Base-by-base conservation (phyloP, 2,113 vertebrate species). In the Diphyllodes magnificus region DNA sequence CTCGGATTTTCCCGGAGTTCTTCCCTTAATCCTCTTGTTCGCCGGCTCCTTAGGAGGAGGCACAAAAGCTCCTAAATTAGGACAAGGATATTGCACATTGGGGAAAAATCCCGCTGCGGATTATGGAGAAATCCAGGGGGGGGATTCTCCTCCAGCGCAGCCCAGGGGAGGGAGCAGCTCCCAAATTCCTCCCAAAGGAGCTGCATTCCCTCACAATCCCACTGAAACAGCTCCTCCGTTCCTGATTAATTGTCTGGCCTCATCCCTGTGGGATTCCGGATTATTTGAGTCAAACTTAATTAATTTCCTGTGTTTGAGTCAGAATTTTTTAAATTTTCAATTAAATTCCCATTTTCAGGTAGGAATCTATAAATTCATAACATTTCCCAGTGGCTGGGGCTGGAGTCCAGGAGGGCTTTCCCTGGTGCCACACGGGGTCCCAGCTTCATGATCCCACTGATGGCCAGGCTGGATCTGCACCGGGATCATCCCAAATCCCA, bases 1-100 rank as follows among this genome's bases (percentile, higher is more conserved):
- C 93, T 96, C 73, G 95, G 97, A 86, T 96, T 97, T 96, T 91
- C 91, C 25, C 93, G 96, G 96, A 93, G 39, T 64, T 95, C 96
- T 66, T 39, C 64, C 56, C 65, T 65, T 92, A 95, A 96, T 97
- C 94, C 88, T 97, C 92, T 94, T 92, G 91, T 92, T 88, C 57
- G 72, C 22, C 8, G 16, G 33, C 77, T 88, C 80, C 66, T 97
- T 76, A 57, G 40, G 81, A 93, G 40, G 92, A 97, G 91, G 93
- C 59, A 95, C 63, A 90, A 96, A 97, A 95, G 69, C 86, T 73
- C 88, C 88, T 93, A 27, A 94, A 64, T 96, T 30, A 82, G 78
- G 91, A 40, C 89, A 51, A 54, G 37, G 28, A 71, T 91, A 80
- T 33, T 37, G 78, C 60, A 78, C 56, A 31, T 59, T 25, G 42